Percentiles rank a stretch among this genome's conserved stretches.
Evolutionary conservation across 2,888 invertebrate species (phyloP).

Genomic region (Spodoptera picta): DNA sequence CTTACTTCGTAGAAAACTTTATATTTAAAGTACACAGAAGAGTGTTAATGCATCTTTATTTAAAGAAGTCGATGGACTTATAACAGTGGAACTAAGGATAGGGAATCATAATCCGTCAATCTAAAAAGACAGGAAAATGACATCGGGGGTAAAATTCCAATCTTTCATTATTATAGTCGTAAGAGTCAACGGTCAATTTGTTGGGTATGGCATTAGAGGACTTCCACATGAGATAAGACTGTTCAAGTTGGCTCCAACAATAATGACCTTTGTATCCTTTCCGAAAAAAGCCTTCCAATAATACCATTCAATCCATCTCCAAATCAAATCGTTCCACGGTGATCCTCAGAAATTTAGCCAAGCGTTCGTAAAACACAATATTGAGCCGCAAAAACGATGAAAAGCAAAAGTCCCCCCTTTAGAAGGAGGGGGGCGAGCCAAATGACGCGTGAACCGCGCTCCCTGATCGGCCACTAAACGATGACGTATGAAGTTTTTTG

Average conservation of each 20-base stretch:
- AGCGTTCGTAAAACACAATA: slow-evolving; percentile 61
- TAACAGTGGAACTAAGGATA: no score
- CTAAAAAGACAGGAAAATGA: no score
- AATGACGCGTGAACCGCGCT: slow-evolving; percentile 65
- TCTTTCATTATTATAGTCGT: no score
- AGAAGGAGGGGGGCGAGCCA: slow-evolving; percentile 32
- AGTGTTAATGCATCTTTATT: no score
- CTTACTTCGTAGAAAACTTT: no score
- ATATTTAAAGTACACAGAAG: no score
- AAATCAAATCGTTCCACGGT: slow-evolving; percentile 53
- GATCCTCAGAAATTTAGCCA: slow-evolving; percentile 51
- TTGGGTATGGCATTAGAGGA: neutral
- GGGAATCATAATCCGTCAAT: no score
- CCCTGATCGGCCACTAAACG: slow-evolving; percentile 60
- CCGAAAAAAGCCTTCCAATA: slow-evolving; percentile 31
- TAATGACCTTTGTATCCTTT: slow-evolving; percentile 34
- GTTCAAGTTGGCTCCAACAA: slow-evolving; percentile 29
- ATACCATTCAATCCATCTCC: slow-evolving; percentile 51
- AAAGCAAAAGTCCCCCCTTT: slow-evolving; percentile 52
- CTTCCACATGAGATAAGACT: slow-evolving; percentile 1
- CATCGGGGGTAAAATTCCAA: no score
- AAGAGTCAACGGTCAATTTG: slow-evolving; percentile 4
- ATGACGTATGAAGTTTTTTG: slow-evolving; percentile 65
- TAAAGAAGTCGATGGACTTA: no score
- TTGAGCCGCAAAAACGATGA: slow-evolving; percentile 59